Evolutionary conservation across 1,140 invertebrate genomes (phyloP), one percentile per base, ranked within the genome.

Genomic region (Drosophila kohkoa): DNA sequence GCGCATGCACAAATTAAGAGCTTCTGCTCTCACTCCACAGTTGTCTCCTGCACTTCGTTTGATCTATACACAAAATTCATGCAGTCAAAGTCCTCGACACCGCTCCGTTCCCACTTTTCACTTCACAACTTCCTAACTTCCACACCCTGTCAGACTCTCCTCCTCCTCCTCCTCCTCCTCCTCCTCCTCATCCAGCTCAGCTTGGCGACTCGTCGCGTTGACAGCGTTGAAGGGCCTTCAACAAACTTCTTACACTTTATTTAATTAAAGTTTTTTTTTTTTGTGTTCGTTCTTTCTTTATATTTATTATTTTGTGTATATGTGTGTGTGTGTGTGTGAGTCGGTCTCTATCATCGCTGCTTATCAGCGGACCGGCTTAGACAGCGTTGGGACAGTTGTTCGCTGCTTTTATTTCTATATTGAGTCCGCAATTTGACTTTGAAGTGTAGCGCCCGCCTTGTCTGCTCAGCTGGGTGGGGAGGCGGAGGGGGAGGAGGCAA

Each of bases 191-290:
- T 32, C 30, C 7, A 5, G 32, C 52, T 30, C 32, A 11, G 52
- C 52, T 15, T 57, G 35, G 32, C 54, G 35, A 41, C 48, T 32
- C 38, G 28, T 45, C 63, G 38, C 48, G 35, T 63, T 60, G 66
- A 60, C 54, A 66, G 75, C 79, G 78, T 82, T 87, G 79, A 82
- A 78, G 81, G 81, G 54, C 67, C 82, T 70, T 82, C 76, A 79
- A 72, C 78, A 79, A 86, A 88, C 83, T 86, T 82, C 82, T 88
- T 86, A 88, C 79, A 86, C 79, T 86, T 86, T 86, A 86, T 86
- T 86, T 86, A 86, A 86, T 86, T 86, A 88, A 86, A 86, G 82
- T 88, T 82, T 87, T 76, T 79, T 76, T 79, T 87, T 64, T 64
- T 58, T 65, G 30, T 28, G 58, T 62, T 77, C 49, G 63, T 49